Evolutionary conservation across 2,113 vertebrate species (phyloP).

Genomic region (Halichoeres trimaculatus): DNA sequence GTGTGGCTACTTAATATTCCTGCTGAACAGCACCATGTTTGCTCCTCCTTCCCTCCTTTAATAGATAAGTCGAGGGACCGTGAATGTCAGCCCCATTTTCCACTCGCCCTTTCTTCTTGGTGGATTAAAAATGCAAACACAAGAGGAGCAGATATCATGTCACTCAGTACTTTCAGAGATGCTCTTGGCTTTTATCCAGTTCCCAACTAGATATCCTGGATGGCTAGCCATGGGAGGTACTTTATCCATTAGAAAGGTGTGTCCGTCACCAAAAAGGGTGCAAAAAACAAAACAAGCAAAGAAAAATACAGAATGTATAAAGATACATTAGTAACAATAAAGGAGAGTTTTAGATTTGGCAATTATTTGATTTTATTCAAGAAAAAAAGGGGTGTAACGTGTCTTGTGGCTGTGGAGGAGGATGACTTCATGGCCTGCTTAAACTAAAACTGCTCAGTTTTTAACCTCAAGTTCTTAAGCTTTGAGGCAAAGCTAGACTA

Average conservation of each 20-base stretch:
- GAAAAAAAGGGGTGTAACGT: neutral
- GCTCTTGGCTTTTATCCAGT: conserved; percentile 20
- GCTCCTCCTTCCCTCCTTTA: conserved; percentile 20
- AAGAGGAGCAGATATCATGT: conserved; percentile 16
- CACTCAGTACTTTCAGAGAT: conserved; percentile 23
- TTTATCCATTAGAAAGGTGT: conserved; percentile 20
- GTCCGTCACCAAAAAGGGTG: neutral
- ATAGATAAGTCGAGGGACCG: conserved; percentile 11
- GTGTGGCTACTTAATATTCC: neutral
- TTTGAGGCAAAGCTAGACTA: neutral
- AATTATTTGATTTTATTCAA: too few species aligned
- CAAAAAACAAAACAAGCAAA: neutral
- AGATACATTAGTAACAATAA: too few species aligned
- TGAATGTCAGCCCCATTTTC: conserved; percentile 47
- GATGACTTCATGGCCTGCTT: neutral
- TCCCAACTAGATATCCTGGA: neutral
- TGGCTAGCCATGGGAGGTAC: conserved; percentile 7
- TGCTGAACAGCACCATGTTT: neutral
- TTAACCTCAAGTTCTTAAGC: neutral
- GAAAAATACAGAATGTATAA: neutral
- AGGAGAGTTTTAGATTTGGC: too few species aligned
- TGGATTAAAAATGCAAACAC: neutral
- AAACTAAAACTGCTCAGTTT: neutral
- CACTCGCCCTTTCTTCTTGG: neutral
- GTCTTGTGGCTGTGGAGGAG: neutral